Evolutionary conservation across 2,113 vertebrate genomes (phyloP), one percentile per base, ranked within the genome.

Genomic region (Eretmochelys imbricata): DNA sequence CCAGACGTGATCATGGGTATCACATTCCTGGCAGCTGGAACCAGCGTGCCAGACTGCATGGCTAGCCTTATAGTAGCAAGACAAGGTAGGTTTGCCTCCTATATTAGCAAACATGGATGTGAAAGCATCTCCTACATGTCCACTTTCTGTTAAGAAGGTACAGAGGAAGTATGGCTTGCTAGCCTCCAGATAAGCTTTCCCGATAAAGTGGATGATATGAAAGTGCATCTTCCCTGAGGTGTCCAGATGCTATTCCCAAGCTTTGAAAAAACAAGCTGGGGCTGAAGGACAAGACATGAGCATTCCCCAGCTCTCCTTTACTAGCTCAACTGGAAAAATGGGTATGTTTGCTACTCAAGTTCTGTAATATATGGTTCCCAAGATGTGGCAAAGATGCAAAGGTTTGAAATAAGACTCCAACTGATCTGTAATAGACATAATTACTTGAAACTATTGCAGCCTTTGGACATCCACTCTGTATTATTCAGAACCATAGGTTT

Each of bases 1-100:
- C 99, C 99, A 10, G 99, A 99, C 4, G 99, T 99, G 96, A 99
- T 99, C 97, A 99, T 99, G 99, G 99, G 99, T 20, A 99, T 99
- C 97, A 99, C 99, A 10, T 99, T 99, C 98, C 96, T 99, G 98
- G 99, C 99, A 72, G 99, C 99, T 2, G 99, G 99, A 95, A 99
- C 99, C 97, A 99, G 99, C 1, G 99, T 99, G 94, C 99, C 99
- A 0, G 99, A 99, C 98, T 99, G 99, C 97, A 99, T 99, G 99
- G 99, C 99, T 90, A 99, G 99, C 97, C 99, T 99, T 79, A 99
- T 99, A 0, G 99, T 99, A 87, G 99, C 99, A 81, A 98, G 99
- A 95, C 99, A 99, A 99, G 99, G 99, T 99, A 91, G 46, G 98
- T 93, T 90, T 31, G 4, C 49, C 29, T 87, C 72, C 91, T 90